Evolutionary conservation across 2,888 invertebrate species (phyloP).

Genomic region (Athetis lepigone): DNA sequence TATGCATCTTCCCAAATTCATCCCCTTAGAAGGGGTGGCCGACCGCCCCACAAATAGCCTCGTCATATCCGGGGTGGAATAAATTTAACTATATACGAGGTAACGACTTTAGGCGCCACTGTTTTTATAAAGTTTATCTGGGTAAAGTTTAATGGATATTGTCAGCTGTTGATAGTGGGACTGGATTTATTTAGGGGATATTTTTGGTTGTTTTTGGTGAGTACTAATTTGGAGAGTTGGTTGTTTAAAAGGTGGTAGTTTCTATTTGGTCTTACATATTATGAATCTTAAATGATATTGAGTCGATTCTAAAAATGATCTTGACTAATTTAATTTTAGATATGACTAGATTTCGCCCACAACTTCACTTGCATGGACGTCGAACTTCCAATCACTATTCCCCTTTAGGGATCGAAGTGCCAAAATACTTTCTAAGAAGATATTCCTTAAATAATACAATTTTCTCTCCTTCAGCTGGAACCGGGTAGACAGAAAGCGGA

Average conservation of each 20-base stretch:
- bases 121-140: slow-evolving; percentile 46
- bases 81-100: slow-evolving; percentile 42
- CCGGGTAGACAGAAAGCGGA: too few relatives aligned
- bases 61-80: slow-evolving; percentile 49
- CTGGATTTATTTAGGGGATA: slow-evolving; percentile 23
- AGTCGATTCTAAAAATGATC: too few relatives aligned
- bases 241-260: background rate
- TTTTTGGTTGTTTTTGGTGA: background rate
- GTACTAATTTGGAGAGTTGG: background rate
- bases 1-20: slow-evolving; percentile 15
- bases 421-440: too few relatives aligned
- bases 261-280: too few relatives aligned
- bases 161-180: slow-evolving; percentile 41
- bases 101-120: slow-evolving; percentile 50
- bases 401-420: too few relatives aligned
- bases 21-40: slow-evolving; percentile 21
- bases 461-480: too few relatives aligned
- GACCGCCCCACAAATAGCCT: slow-evolving; percentile 38
- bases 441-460: too few relatives aligned
- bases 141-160: slow-evolving; percentile 42
- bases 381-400: too few relatives aligned
- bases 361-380: too few relatives aligned
- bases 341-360: too few relatives aligned
- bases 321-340: too few relatives aligned
- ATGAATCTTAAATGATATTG: too few relatives aligned